Percentiles rank a stretch among this genome's conserved stretches.
Evolutionary conservation across 2,888 invertebrate species (phyloP).

Genomic region (Aproaerema taeniolella): DNA sequence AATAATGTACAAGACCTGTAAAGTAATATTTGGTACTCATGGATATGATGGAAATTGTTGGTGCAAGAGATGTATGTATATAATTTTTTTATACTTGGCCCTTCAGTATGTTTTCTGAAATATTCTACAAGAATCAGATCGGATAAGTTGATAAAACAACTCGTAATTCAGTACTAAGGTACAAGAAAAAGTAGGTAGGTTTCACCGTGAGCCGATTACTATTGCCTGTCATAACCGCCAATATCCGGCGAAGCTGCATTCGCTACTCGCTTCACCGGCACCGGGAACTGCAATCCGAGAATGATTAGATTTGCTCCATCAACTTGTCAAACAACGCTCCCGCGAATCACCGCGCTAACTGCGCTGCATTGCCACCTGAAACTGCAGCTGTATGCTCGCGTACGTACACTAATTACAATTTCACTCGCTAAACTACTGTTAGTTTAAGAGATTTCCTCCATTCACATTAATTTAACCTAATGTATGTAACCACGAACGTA

Average conservation of each 20-base stretch:
- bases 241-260: conserved; percentile 20
- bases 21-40: too few relatives aligned
- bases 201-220: background rate
- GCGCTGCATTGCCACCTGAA: conserved; percentile 14
- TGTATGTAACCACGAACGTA: too few relatives aligned
- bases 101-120: too few relatives aligned
- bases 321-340: conserved; percentile 16
- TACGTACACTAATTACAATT: conserved; percentile 8
- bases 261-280: conserved; percentile 6
- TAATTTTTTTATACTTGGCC: too few relatives aligned
- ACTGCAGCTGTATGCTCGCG: conserved; percentile 2
- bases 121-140: too few relatives aligned
- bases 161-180: background rate
- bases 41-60: too few relatives aligned
- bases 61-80: too few relatives aligned
- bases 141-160: too few relatives aligned
- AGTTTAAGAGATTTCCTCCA: too few relatives aligned
- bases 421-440: background rate
- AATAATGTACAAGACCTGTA: too few relatives aligned
- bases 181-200: background rate
- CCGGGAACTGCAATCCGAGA: conserved; percentile 12
- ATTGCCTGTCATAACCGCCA: conserved; percentile 13
- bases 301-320: conserved; percentile 19
- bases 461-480: background rate
- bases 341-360: background rate